Evolutionary conservation across 1,140 invertebrate genomes (phyloP), one percentile per base, ranked within the genome.

Genomic region (Drosophila kepulauana): DNA sequence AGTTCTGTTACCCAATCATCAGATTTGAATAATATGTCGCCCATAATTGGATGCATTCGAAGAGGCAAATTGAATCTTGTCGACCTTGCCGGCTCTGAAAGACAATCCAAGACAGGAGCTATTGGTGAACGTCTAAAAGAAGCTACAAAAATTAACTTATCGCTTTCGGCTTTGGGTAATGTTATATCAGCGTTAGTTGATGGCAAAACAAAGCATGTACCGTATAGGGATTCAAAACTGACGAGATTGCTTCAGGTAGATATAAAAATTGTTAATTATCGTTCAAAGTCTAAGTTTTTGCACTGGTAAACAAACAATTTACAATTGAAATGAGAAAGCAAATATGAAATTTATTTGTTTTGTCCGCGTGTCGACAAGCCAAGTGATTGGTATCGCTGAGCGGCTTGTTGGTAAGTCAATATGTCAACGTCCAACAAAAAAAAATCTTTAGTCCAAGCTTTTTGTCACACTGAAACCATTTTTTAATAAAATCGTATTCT

Each of bases 131-230:
- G 98, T 16, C 93, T 99, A 16, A 98, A 97, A 90, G 98, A 99
- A 94, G 98, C 98, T 0, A 98, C 97, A 0, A 98, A 98, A 93
- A 99, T 99, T 66, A 99, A 99, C 94, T 93, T 99, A n/a, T 98
- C 97, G 5, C 93, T 99, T 11, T 98, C 97, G 8, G 98, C 98
- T 1, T 93, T 99, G 45, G 98, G 98, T 11, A 99, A 99, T 93
- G 98, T 99, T 0, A 99, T 99, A 64, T 98, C 97, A 10, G 97
- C 98, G 0, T 93, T 99, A 41, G 98, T 98, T 0, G 97, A 97
- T 92, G 96, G 97, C 1, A 97, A 98, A 93, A 95, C 96, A n/a
- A 95, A 96, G 91, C 97, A 99, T 89, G 96, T 99, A 65, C 98
- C 98, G 0, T 99, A 98, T 91, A 93, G 97, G 59, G 98, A 99